Percentiles rank a stretch among this genome's conserved stretches.
phyloP scores from a whole-genome alignment of 2,797 vertebrate species.

The Acanthiza pusilla region DNA sequence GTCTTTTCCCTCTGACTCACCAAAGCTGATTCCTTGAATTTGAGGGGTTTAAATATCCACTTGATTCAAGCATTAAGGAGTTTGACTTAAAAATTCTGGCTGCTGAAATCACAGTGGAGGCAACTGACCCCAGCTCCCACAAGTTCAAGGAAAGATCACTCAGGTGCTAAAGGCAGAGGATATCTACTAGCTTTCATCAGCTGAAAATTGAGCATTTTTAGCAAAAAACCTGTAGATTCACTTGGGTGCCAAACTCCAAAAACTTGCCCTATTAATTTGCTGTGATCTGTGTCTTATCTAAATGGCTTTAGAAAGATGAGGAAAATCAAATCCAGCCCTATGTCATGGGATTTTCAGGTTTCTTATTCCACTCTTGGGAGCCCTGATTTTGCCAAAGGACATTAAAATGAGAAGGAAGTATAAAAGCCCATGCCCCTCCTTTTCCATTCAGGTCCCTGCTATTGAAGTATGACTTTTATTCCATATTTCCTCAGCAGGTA shows the following conservation, averaged over 20 bases:
- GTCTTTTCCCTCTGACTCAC: slow-evolving; percentile 15
- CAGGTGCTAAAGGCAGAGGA: background rate
- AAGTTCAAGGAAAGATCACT: background rate
- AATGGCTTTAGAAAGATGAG: background rate
- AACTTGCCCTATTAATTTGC: background rate
- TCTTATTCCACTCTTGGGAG: background rate
- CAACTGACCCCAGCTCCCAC: background rate
- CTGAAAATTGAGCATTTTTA: background rate
- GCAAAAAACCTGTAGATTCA: background rate
- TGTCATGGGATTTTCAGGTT: background rate
- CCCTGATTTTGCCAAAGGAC: background rate
- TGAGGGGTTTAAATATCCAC: background rate
- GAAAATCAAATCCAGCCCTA: background rate
- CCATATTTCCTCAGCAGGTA: background rate
- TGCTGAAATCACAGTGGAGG: background rate
- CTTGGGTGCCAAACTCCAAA: background rate
- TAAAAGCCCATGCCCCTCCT: background rate
- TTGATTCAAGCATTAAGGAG: background rate
- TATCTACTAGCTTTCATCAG: background rate
- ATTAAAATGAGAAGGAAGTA: background rate
- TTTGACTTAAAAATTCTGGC: background rate
- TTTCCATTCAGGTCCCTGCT: background rate
- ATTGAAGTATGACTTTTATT: background rate
- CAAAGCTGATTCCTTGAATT: background rate
- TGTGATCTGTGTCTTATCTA: background rate